Evolutionary conservation across 2,113 vertebrate species (phyloP), one percentile per base, ranked within the genome.

Genomic region (Odobenus rosmarus): DNA sequence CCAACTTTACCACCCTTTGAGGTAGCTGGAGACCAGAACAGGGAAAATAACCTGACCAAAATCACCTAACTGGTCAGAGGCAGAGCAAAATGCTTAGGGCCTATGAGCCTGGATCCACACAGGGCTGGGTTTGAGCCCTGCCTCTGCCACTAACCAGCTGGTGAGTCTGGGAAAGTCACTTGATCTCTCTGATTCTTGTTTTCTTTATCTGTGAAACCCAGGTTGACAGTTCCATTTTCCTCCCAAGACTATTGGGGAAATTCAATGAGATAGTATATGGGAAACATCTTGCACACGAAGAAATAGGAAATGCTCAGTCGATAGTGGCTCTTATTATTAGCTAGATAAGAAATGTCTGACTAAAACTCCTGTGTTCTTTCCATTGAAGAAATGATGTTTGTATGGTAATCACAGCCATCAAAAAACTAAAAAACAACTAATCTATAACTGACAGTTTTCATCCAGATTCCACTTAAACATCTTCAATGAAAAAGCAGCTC

Each of bases 131-230:
- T 72, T 81, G n/a, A 93, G 36, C 10, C 21, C 51, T 51, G 12
- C 53, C 49, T 85, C 42, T 69, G 36, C 53, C 24, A 13, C 74
- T 88, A 57, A 82, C n/a, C 31, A 64, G 71, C 85, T 76, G 36
- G 42, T 83, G 55, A 42, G 6, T 69, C 61, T 61, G n/a, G 67
- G 18, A 76, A 39, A 33, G 26, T 94, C 46, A 74, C 51, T 71
- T 71, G 49, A n/a, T 39, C 24, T 61, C 96, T 90, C 55, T 86
- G 57, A n/a, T 92, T 83, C 42, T 72, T 88, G 55, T 82, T 93
- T 96, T 61, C 86, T 72, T 92, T 64, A 80, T 21, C 49, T 88
- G 33, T 94, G 36, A 96, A 97, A 87, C 90, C 39, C 23, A 28
- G 49, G 13, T 64, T 91, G 72, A 91, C 53, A 42, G n/a, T 4